Evolutionary conservation across 1,140 invertebrate genomes (phyloP), one percentile per base, ranked within the genome.

Genomic region (Stegodyphus dumicola): DNA sequence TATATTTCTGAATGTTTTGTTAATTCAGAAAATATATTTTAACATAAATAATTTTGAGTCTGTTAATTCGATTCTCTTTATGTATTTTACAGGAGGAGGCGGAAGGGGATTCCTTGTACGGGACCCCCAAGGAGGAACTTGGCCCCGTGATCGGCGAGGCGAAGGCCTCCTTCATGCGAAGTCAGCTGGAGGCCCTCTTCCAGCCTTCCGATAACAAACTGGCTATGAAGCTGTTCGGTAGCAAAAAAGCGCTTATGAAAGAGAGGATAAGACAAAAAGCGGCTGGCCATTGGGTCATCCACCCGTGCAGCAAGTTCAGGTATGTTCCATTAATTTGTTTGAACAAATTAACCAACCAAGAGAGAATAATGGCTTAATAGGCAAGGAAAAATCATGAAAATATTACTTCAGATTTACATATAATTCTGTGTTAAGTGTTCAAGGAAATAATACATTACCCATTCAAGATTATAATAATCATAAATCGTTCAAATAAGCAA

Each of bases 161-260:
- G 88, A 97, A 97, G 92, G 95, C 96, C 91, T 96, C 95, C 91
- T 98, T 97, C 93, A 93, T 98, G 91, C 95, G 96, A 90, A 97
- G 97, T 93, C 96, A 97, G 91, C 93, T 98, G 89, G 96, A 97
- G 92, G 96, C 96, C 88, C 94, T 97, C 89, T 98, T 98, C 93
- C 96, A 98, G 92, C 96, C 96, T 87, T 97, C 96, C 87, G 96
- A 97, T 93, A 98, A 98, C 93, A 97, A 97, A 92, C 92, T 98
- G 90, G 96, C 96, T 88, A 98, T 98, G 96, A 98, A 98, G 91
- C 93, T 98, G 87, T 98, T 97, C 93, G 96, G 96, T 89, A 96
- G 95, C 90, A 97, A 97, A 92, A 98, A 98, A 92, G 96, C 96
- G 56, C 93, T 90, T 6, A 97, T 98, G 95, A 97, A 97, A 91